A percentile compares a stretch with the other conserved stretches of the same genome.
Conservation (phyloP, 2,888 invertebrate genomes). For the Apamea epomidion region DNA sequence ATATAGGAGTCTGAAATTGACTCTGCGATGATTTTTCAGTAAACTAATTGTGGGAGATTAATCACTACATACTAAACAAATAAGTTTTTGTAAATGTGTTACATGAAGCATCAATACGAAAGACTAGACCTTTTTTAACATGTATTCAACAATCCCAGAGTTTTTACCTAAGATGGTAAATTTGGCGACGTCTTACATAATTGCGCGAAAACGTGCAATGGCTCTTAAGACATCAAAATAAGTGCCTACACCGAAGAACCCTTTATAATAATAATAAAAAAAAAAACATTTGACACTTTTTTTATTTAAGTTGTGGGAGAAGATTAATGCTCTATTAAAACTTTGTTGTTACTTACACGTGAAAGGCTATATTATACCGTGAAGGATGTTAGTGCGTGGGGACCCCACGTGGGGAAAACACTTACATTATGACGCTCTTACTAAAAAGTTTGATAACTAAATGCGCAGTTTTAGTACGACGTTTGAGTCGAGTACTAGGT, state of each 20-base stretch:
- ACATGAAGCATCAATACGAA: too few relatives aligned
- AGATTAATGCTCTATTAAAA: slow-evolving; percentile 31
- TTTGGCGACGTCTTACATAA: too few relatives aligned
- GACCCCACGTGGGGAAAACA: slow-evolving; percentile 3
- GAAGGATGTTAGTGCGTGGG: slow-evolving; percentile 23
- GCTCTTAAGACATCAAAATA: neutral
- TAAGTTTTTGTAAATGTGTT: too few relatives aligned
- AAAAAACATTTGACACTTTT: neutral
- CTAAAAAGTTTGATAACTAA: neutral
- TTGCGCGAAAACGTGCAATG: too few relatives aligned
- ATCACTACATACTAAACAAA: too few relatives aligned
- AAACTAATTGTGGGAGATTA: too few relatives aligned
- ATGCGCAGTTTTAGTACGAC: neutral
- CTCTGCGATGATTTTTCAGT: too few relatives aligned
- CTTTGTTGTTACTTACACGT: slow-evolving; percentile 6
- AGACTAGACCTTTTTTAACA: too few relatives aligned
- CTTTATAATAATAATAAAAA: neutral
- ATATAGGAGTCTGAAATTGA: too few relatives aligned
- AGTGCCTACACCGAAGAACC: neutral
- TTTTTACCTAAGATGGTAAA: too few relatives aligned
- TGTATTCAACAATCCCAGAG: too few relatives aligned
- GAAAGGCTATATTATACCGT: slow-evolving; percentile 1
- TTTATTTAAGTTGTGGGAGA: neutral
- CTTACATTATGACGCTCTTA: slow-evolving; percentile 14
- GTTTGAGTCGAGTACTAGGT: too few relatives aligned